These are phyloP conservation scores for Cephus pygmeus DNA, from an alignment of 2,888 invertebrate species.

Conservation along the genomic window DNA sequence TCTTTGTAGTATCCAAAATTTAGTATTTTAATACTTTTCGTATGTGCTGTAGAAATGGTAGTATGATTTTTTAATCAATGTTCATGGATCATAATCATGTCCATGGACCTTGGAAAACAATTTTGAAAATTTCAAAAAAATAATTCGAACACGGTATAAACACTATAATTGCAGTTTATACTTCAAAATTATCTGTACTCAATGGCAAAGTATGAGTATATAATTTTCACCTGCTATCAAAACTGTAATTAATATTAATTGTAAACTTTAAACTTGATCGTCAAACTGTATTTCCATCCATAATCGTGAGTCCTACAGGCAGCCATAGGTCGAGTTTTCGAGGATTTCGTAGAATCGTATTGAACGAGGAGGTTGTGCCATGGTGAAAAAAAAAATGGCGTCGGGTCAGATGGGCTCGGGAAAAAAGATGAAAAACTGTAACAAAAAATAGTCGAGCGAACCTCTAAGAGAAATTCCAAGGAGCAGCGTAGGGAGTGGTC, in stretches of 20 bases:
- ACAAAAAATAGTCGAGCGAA: slow-evolving; percentile 8
- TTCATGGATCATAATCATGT: too few species aligned
- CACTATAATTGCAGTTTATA: neutral
- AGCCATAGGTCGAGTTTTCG: neutral
- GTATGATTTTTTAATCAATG: neutral
- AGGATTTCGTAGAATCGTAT: slow-evolving; percentile 3
- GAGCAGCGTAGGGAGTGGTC: neutral
- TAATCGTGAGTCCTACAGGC: neutral
- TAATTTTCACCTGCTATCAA: neutral
- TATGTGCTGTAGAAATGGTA: neutral
- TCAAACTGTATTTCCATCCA: neutral
- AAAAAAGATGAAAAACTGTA: slow-evolving; percentile 23
- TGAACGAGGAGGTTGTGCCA: slow-evolving; percentile 20
- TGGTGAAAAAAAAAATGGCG: slow-evolving; percentile 46
- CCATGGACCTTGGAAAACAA: too few species aligned
- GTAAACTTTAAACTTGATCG: neutral
- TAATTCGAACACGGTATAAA: neutral
- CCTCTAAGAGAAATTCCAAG: slow-evolving; percentile 2
- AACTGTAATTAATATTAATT: neutral
- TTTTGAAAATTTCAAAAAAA: neutral
- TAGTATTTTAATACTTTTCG: neutral
- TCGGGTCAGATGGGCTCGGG: slow-evolving; percentile 37
- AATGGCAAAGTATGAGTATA: neutral
- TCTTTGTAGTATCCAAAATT: neutral
- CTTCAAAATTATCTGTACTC: neutral